phyloP scores from a whole-genome alignment of 2,113 vertebrate species.

The Sporophila hypoxantha region DNA sequence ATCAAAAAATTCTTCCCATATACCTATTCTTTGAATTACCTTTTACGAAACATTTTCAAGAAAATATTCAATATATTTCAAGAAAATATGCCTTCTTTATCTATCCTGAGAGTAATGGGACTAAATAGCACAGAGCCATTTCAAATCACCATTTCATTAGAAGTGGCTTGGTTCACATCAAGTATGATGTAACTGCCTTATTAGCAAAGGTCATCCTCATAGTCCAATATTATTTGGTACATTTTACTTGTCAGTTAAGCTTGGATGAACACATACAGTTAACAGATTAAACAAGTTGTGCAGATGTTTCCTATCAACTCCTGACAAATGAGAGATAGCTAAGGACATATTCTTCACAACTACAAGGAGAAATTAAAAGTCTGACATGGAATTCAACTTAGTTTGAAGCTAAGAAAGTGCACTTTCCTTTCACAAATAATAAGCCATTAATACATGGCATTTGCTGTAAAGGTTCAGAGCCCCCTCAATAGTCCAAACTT shows the following conservation, averaged over 20 bases:
- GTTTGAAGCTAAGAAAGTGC: neutral
- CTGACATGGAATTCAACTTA: neutral
- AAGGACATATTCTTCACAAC: constrained; percentile 18
- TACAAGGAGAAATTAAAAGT: constrained; percentile 46
- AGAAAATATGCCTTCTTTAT: neutral
- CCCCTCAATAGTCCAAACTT: neutral
- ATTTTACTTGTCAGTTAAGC: constrained; percentile 45
- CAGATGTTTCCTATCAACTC: constrained; percentile 53
- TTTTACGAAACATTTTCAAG: neutral
- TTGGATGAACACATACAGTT: constrained; percentile 43
- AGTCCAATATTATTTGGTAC: constrained; percentile 23
- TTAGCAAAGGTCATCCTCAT: constrained; percentile 52
- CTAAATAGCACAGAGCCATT: neutral
- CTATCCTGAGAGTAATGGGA: neutral
- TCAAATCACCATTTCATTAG: constrained; percentile 8
- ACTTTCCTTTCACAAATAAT: neutral
- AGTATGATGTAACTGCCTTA: neutral
- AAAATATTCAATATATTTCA: neutral
- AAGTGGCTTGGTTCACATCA: neutral
- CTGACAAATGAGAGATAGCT: constrained; percentile 56
- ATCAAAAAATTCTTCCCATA: neutral
- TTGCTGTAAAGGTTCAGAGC: neutral
- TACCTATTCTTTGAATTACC: neutral
- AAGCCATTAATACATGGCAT: neutral
- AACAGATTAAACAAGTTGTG: constrained; percentile 58